Conservation (phyloP, 2,113 vertebrate species). For the Aphyosemion australe region DNA sequence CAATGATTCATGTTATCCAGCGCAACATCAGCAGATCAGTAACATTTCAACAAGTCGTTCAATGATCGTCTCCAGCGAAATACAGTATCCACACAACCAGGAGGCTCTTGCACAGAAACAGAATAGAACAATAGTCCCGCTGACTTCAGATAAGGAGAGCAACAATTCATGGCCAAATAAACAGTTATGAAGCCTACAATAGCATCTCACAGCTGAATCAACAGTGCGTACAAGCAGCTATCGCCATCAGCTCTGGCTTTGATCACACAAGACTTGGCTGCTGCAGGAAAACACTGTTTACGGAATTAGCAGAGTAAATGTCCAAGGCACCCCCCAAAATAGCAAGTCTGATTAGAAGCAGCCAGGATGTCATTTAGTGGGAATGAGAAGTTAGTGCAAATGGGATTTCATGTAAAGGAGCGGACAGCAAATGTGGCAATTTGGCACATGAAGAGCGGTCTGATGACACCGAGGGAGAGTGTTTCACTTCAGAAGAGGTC, state of each 20-base stretch:
- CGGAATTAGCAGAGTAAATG: slow-evolving; percentile 61
- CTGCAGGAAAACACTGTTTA: slow-evolving; percentile 59
- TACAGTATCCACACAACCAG: slow-evolving; percentile 53
- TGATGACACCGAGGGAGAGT: slow-evolving; percentile 73
- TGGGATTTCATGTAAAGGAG: slow-evolving; percentile 40
- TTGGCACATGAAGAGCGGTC: slow-evolving; percentile 36
- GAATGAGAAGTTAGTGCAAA: slow-evolving; percentile 45
- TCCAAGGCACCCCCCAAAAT: slow-evolving; percentile 51
- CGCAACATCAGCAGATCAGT: slow-evolving; percentile 67
- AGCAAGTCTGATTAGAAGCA: slow-evolving; percentile 53
- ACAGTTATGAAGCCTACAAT: slow-evolving; percentile 74
- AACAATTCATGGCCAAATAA: slow-evolving; percentile 78
- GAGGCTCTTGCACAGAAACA: slow-evolving; percentile 50
- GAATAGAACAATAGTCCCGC: slow-evolving; percentile 72
- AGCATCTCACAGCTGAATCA: slow-evolving; percentile 76
- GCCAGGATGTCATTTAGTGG: slow-evolving; percentile 49
- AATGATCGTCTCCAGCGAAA: slow-evolving; percentile 71
- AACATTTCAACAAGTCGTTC: slow-evolving; percentile 70
- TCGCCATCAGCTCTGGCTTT: slow-evolving; percentile 56
- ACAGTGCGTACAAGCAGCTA: slow-evolving; percentile 67
- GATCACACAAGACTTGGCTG: slow-evolving; percentile 58
- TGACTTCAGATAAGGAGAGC: slow-evolving; percentile 69
- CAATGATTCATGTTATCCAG: slow-evolving; percentile 49
- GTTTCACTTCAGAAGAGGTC: slow-evolving; percentile 54
- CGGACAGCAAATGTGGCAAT: slow-evolving; percentile 19